Evolutionary conservation across 2,797 vertebrate species (phyloP).

Genomic region (Limnodromus scolopaceus): DNA sequence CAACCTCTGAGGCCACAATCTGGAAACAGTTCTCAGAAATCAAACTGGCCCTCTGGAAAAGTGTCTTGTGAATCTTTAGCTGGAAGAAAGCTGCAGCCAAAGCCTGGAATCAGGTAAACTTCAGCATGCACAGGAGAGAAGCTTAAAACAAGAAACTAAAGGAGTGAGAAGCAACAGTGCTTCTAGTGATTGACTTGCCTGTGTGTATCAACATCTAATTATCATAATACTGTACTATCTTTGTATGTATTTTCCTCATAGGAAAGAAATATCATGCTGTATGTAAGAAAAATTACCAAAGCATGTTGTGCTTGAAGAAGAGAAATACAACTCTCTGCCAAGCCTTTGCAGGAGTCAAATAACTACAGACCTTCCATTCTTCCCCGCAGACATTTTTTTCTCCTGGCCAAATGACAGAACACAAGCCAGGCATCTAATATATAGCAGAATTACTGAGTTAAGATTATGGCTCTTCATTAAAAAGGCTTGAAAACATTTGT

Average conservation of each 20-base stretch:
- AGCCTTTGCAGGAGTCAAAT: background rate
- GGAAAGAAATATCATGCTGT: background rate
- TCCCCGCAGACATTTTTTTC: background rate
- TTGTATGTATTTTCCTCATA: background rate
- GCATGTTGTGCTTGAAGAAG: background rate
- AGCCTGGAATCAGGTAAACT: background rate
- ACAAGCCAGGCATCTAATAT: background rate
- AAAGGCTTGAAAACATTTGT: background rate
- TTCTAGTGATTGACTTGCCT: background rate
- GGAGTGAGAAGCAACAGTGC: background rate
- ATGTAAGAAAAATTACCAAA: background rate
- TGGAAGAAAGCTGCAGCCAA: background rate
- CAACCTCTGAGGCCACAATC: background rate
- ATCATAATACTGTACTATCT: background rate
- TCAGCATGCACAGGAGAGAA: background rate
- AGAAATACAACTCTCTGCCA: background rate
- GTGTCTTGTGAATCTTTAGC: background rate
- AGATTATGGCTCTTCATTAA: background rate
- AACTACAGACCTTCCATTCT: background rate
- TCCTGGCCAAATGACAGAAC: background rate
- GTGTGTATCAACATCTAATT: background rate
- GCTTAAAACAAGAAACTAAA: background rate
- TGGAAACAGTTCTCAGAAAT: background rate
- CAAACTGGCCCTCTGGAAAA: background rate
- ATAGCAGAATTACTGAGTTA: background rate